These are phyloP conservation scores for Mus spicilegus DNA, from an alignment of 2,113 vertebrate genomes.

Conservation along the genomic window DNA sequence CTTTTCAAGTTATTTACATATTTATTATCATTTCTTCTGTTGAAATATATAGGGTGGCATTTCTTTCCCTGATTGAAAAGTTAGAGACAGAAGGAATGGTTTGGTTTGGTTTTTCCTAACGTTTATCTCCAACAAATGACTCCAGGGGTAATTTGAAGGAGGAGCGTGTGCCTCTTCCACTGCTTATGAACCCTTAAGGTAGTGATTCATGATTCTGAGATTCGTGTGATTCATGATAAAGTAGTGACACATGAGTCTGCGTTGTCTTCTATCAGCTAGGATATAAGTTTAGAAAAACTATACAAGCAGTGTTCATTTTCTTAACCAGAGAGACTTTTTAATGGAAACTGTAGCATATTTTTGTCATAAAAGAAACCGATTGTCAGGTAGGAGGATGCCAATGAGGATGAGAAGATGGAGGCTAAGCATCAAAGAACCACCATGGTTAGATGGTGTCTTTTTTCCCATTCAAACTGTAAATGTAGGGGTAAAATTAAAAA, in stretches of 20 bases:
- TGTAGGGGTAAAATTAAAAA: not conserved
- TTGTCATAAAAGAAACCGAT: not conserved
- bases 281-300: constrained; percentile 4
- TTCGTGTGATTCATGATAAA: not conserved
- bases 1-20: not conserved
- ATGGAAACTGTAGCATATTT: constrained; percentile 1
- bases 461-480: not conserved
- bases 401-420: not conserved
- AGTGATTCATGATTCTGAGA: not conserved
- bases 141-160: not conserved
- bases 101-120: not conserved
- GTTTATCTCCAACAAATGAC: not conserved
- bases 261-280: not conserved
- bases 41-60: not conserved
- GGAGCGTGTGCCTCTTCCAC: not conserved
- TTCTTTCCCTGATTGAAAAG: not conserved
- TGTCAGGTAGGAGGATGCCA: not conserved
- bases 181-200: not conserved
- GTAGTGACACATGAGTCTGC: not conserved
- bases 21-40: not conserved
- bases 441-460: not conserved
- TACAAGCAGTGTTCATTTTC: not conserved
- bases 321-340: not conserved
- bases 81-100: not conserved
- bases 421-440: not conserved